phyloP scores from a whole-genome alignment of 2,888 invertebrate species.

The Cremastobaeus sp. region DNA sequence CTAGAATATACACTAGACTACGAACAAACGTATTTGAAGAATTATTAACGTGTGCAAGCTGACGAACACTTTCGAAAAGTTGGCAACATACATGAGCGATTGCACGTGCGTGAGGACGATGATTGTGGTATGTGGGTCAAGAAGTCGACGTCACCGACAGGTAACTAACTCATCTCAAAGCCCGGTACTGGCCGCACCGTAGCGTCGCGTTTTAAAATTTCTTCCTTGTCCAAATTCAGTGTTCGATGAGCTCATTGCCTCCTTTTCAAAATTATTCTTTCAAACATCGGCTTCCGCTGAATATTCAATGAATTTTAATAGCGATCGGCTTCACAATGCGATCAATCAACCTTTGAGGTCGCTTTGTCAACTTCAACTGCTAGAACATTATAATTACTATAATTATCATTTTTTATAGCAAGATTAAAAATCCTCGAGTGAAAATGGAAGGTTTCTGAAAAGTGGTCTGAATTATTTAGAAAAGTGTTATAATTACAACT shows the following conservation, averaged over 20 bases:
- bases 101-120: constrained; percentile 61
- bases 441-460: too few relatives aligned
- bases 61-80: not conserved
- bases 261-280: constrained; percentile 56
- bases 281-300: constrained; percentile 50
- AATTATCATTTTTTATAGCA: too few relatives aligned
- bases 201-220: constrained; percentile 60
- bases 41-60: too few relatives aligned
- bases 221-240: constrained; percentile 62
- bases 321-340: constrained; percentile 26
- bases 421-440: too few relatives aligned
- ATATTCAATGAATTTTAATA: constrained; percentile 49
- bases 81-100: not conserved
- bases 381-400: too few relatives aligned
- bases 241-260: constrained; percentile 44
- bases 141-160: constrained; percentile 71
- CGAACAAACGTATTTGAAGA: not conserved
- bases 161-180: constrained; percentile 67
- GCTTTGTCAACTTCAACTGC: constrained; percentile 44
- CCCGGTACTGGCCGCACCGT: constrained; percentile 57
- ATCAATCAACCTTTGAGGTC: constrained; percentile 50
- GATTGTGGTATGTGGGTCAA: constrained; percentile 75
- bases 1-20: constrained; percentile 15
- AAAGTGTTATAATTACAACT: too few relatives aligned
- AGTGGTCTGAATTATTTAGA: too few relatives aligned